phyloP scores from a whole-genome alignment of 2,888 invertebrate species.

The Ametastegia equiseti region DNA sequence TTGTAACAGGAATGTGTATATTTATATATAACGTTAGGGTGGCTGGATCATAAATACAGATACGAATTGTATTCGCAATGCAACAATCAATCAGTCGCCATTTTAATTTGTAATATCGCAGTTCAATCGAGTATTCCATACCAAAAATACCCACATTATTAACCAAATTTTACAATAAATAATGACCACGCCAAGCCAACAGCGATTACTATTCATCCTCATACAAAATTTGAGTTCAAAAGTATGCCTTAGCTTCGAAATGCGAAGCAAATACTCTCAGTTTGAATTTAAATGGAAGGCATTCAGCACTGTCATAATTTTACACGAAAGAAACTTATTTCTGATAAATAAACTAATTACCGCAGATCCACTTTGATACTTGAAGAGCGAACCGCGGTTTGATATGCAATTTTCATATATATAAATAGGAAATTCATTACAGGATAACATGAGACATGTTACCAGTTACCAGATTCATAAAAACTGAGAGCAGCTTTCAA shows the following conservation, averaged over 20 bases:
- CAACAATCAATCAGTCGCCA: too few relatives aligned
- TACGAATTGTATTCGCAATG: neutral
- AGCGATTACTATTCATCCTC: neutral
- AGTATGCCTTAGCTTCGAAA: neutral
- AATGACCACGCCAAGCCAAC: neutral
- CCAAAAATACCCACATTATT: neutral
- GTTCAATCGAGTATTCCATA: neutral
- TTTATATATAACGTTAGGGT: neutral
- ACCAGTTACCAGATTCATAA: neutral
- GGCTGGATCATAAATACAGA: neutral
- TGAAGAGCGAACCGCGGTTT: too few relatives aligned
- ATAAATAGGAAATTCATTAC: neutral
- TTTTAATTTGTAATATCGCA: neutral
- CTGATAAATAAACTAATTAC: neutral
- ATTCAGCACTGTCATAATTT: neutral
- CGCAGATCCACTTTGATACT: too few relatives aligned
- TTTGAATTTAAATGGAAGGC: neutral
- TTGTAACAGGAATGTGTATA: neutral
- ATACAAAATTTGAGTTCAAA: neutral
- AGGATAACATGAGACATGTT: neutral
- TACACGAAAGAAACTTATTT: neutral
- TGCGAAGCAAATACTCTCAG: neutral
- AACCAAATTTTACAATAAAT: slow-evolving; percentile 16
- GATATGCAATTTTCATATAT: too few relatives aligned
- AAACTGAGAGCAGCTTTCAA: neutral